These are phyloP conservation scores for Ageneiosus marmoratus DNA, from an alignment of 2,113 vertebrate genomes.

Conservation along the genomic window DNA sequence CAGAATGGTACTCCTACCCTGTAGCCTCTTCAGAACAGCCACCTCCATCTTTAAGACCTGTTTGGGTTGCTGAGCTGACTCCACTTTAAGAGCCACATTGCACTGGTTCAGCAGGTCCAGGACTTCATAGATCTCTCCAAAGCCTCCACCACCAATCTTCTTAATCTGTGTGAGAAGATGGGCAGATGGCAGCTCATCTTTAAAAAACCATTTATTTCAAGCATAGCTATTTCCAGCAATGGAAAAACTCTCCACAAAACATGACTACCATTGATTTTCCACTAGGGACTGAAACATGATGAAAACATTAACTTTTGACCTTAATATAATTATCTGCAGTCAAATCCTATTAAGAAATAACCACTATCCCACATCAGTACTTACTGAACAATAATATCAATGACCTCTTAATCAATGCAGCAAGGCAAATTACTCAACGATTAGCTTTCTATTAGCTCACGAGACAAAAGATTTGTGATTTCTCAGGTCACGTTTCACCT, in stretches of 20 bases:
- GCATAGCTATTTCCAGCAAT: background rate
- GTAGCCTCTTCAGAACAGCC: constrained; percentile 95
- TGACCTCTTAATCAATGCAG: too few species aligned
- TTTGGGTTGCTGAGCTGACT: constrained; percentile 97
- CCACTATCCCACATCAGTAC: too few species aligned
- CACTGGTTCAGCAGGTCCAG: constrained; percentile 92
- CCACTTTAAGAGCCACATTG: constrained; percentile 94
- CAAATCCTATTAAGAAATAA: too few species aligned
- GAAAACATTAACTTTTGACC: background rate
- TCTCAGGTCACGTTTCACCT: background rate
- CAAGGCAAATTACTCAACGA: background rate
- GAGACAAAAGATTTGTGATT: background rate
- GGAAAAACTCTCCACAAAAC: background rate
- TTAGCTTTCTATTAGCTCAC: background rate
- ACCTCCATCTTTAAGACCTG: constrained; percentile 99
- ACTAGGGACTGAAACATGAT: background rate
- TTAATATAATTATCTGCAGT: too few species aligned
- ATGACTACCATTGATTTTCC: background rate
- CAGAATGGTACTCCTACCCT: constrained; percentile 76
- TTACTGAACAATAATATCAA: too few species aligned
- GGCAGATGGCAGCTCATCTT: background rate
- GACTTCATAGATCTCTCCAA: constrained; percentile 98
- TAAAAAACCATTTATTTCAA: background rate
- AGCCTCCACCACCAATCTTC: constrained; percentile 97
- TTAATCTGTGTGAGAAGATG: constrained; percentile 73